Evolutionary conservation across 2,888 invertebrate species (phyloP), one percentile per base, ranked within the genome.

Genomic region (Ophonus ardosiacus): DNA sequence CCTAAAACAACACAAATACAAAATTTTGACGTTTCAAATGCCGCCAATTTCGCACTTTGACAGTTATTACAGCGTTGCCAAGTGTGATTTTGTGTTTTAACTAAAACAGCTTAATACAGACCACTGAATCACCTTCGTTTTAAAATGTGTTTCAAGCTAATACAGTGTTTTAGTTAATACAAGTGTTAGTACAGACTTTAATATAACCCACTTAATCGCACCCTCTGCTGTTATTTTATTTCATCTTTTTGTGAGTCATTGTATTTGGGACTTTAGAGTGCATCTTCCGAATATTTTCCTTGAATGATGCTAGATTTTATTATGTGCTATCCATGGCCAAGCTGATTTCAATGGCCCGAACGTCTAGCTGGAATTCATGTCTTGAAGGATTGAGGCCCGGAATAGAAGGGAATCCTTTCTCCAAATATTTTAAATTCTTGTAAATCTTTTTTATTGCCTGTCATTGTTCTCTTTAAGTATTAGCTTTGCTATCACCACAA

Each of bases 231-330:
- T n/a, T 57, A 63, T 63, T 81, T 43, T 81, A 81, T 81, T 81
- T 71, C 40, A 65, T 65, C 57, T 81, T 71, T 81, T 81, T 81
- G 68, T 43, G 21, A 65, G 40, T 81, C 65, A 71, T 81, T 57
- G 17, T 81, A 71, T 81, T 81, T 76, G 51, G 63, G 24, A 43
- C 0, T 40, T 21, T 24, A 31, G 18, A 13, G 21, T 65, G 71
- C 71, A 56, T 71, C 81, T 71, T 18, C 81, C 56, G 71, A 81
- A 81, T 81, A 81, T 81, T 81, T 65, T 21, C 63, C 24, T 65
- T 80, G 40, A 81, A 65, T 81, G 81, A 43, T 24, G 81, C 61
- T 81, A 31, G 17, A 81, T 81, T 81, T 68, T 81, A 81, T 81
- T 71, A 43, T 81, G 65, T 68, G 43, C 71, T 68, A 51, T 81